These are phyloP conservation scores for Crocidura indochinensis DNA, from an alignment of 2,797 vertebrate genomes.

Conservation along the genomic window DNA sequence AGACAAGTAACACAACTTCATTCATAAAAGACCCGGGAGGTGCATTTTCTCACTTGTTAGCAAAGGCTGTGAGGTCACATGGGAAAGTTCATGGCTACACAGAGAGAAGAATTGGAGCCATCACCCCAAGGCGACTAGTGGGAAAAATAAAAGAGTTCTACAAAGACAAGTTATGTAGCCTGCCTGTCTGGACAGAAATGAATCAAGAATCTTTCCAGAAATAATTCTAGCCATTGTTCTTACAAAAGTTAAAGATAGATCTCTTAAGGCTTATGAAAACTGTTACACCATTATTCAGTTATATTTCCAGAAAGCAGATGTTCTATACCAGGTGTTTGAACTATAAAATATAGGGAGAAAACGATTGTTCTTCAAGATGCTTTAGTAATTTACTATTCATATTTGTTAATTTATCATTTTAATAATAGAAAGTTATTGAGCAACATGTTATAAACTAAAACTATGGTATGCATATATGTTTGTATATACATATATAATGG, in stretches of 20 bases:
- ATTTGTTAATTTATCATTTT: no score
- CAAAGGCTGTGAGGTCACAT: background rate
- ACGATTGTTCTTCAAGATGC: constrained; percentile 23
- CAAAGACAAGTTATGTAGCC: background rate
- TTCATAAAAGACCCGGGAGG: background rate
- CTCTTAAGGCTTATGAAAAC: background rate
- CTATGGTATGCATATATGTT: no score
- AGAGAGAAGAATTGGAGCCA: background rate
- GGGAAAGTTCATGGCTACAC: background rate
- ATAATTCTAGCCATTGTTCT: background rate
- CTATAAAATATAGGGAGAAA: background rate
- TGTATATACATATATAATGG: no score
- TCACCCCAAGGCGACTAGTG: background rate
- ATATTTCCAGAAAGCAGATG: background rate
- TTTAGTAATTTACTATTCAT: no score
- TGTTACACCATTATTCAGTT: background rate
- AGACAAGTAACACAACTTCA: background rate
- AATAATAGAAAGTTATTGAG: no score
- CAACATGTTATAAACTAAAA: no score
- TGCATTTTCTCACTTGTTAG: background rate
- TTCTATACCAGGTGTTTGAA: background rate
- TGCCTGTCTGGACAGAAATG: constrained; percentile 23
- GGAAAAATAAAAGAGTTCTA: background rate
- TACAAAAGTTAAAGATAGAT: background rate
- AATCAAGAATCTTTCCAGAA: background rate